Conservation (phyloP, 2,888 invertebrate genomes). For the Eurois occulta region DNA sequence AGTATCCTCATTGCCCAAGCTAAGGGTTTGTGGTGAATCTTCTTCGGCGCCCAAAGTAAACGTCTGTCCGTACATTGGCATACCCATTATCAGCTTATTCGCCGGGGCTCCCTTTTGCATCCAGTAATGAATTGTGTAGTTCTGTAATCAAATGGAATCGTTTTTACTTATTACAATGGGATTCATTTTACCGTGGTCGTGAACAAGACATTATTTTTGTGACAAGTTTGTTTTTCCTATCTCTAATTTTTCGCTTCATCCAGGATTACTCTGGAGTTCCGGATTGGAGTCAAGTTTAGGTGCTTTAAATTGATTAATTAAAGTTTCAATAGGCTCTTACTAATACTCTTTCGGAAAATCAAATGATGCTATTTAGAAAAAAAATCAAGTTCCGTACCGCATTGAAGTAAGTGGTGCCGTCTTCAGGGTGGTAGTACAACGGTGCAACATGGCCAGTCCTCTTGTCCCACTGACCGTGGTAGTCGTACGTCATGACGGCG, state of each 20-base stretch:
- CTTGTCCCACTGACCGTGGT: slow-evolving; percentile 98
- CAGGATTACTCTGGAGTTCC: neutral
- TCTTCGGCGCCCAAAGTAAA: slow-evolving; percentile 90
- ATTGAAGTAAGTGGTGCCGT: slow-evolving; percentile 95
- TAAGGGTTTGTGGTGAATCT: slow-evolving; percentile 69
- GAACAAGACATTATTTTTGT: neutral
- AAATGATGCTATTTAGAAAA: neutral
- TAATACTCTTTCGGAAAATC: neutral
- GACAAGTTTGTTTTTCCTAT: neutral
- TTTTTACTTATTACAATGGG: neutral
- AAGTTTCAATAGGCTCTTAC: neutral
- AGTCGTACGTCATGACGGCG: slow-evolving; percentile 98
- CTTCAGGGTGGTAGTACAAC: slow-evolving; percentile 95
- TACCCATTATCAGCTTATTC: slow-evolving; percentile 96
- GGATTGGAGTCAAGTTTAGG: neutral
- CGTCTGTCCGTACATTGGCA: slow-evolving; percentile 97
- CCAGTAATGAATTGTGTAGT: slow-evolving; percentile 97
- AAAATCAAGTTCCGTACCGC: slow-evolving; percentile 87
- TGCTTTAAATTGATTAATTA: neutral
- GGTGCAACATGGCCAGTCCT: slow-evolving; percentile 97
- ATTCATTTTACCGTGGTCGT: neutral
- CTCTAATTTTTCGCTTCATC: neutral
- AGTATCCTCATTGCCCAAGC: slow-evolving; percentile 83
- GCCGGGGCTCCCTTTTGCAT: slow-evolving; percentile 95
- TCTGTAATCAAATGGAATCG: slow-evolving; percentile 86